Conservation (phyloP, 2,113 vertebrate species). For the Vidua macroura region DNA sequence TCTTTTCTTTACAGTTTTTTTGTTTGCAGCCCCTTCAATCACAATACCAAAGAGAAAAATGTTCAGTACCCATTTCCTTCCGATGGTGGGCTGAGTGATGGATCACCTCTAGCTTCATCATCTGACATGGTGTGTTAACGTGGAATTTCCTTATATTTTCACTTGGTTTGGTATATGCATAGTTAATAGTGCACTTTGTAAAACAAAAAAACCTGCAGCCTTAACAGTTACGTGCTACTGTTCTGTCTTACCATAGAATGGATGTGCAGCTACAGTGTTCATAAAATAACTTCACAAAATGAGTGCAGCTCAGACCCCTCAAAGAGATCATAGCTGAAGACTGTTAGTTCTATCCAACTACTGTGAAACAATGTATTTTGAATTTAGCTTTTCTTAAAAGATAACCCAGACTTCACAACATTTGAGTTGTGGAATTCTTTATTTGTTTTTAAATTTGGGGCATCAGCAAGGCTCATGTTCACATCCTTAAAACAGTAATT, state of each 20-base stretch:
- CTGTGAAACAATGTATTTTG: not conserved
- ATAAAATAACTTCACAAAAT: not conserved
- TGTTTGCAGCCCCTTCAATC: slow-evolving; percentile 30
- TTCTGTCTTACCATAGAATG: not conserved
- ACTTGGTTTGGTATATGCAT: not conserved
- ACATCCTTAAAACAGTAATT: not conserved
- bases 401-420: not conserved
- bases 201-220: not conserved
- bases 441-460: not conserved
- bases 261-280: not conserved
- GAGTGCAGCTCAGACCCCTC: not conserved
- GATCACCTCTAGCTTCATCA: not conserved
- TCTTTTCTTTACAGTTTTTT: not conserved
- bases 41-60: not conserved
- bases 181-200: not conserved
- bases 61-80: not conserved
- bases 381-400: not conserved
- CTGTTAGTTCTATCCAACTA: not conserved
- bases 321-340: not conserved
- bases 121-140: slow-evolving; percentile 53
- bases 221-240: not conserved
- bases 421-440: not conserved
- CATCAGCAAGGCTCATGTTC: not conserved
- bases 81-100: not conserved
- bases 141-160: not conserved